phyloP scores from a whole-genome alignment of 2,797 vertebrate genomes.

The Brachymystax lenok region DNA sequence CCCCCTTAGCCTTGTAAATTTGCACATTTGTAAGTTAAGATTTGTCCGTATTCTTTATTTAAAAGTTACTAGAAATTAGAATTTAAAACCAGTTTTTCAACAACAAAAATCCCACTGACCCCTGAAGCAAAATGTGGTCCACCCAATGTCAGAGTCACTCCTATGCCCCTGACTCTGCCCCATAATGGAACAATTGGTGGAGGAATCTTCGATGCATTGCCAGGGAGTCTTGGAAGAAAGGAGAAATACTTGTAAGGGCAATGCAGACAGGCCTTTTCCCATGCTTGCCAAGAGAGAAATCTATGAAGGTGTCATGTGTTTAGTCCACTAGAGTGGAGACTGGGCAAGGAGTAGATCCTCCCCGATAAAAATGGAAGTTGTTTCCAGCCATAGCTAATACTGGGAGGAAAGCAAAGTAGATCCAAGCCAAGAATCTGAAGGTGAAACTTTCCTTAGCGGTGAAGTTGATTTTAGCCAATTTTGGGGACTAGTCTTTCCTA shows the following conservation, averaged over 20 bases:
- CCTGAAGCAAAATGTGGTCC: no score
- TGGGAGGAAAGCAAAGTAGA: background rate
- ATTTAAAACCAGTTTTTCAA: no score
- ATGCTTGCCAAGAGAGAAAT: conserved; percentile 5
- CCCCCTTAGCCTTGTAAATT: no score
- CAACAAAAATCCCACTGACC: no score
- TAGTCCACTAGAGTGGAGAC: background rate
- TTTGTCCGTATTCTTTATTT: no score
- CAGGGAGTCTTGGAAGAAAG: background rate
- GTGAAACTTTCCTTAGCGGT: conserved; percentile 3
- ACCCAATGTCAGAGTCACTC: no score
- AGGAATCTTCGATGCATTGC: conserved; percentile 9
- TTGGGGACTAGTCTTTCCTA: background rate
- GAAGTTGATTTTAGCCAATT: background rate
- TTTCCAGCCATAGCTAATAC: conserved; percentile 1
- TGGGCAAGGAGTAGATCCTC: background rate
- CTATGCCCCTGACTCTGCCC: background rate
- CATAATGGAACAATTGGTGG: background rate
- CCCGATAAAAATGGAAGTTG: background rate
- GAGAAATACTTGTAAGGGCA: background rate
- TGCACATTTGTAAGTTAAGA: no score
- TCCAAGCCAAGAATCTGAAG: background rate
- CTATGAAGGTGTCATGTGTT: background rate
- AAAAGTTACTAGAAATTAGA: no score
- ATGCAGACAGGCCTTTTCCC: background rate